Evolutionary conservation across 2,113 vertebrate genomes (phyloP), one percentile per base, ranked within the genome.

Genomic region (Taurulus bubalis): DNA sequence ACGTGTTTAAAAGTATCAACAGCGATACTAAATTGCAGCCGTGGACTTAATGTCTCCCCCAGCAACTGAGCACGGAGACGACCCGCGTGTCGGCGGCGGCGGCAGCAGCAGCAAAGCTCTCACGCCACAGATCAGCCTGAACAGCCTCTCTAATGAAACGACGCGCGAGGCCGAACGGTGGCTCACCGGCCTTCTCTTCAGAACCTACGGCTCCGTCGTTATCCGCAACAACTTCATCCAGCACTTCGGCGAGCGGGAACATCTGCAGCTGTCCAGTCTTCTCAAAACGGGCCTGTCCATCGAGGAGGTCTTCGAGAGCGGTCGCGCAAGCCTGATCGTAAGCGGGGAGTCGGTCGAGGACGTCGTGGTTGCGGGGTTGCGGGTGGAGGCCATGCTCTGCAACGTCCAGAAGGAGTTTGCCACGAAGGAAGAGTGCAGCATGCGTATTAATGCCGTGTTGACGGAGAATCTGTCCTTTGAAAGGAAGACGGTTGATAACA

Each of bases 161-260:
- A 0, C 67, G 12, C 12, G 0, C 11, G 96, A 96, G 74, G 97
- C 97, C 28, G 1, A 85, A 4, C 18, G 0, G 0, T 98, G 97
- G 97, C 51, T 67, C 4, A 2, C 8, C 3, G 0, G 0, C 89
- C 2, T 26, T 80, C 63, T 94, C 49, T 8, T 1, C 16, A 0
- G 1, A 0, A 0, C 18, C 12, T 0, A 8, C 12, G 10, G 36
- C 4, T 0, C 0, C 0, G 0, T 47, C 0, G 0, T 15, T 26
- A 95, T 97, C 86, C 56, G 64, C 65, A 96, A 97, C 86, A 97
- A 96, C 80, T 95, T 91, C 71, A 90, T 98, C 77, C 88, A 92
- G 72, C 94, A 93, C 85, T 80, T 97, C 0, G 92, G 95, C 9
- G 92, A 90, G 65, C 10, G 71, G 0, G 91, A 98, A 22, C 91